Conservation (phyloP, 2,113 vertebrate species). For the Gallinago media region DNA sequence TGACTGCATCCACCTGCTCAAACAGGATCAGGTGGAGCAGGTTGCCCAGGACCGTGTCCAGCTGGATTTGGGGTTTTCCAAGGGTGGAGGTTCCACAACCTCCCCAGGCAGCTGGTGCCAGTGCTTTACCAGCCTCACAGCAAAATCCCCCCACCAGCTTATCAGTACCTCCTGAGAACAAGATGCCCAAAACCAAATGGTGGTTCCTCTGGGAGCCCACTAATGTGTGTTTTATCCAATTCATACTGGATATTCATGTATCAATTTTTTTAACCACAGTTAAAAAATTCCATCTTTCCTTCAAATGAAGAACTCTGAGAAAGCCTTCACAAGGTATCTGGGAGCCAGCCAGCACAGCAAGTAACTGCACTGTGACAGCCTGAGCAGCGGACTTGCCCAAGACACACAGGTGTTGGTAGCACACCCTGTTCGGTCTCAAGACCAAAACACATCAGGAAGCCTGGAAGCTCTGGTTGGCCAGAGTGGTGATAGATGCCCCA, state of each 20-base stretch:
- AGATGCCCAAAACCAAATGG: background rate
- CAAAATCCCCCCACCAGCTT: background rate
- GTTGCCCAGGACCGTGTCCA: background rate
- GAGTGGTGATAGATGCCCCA: background rate
- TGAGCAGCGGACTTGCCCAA: background rate
- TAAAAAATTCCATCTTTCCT: background rate
- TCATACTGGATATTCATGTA: background rate
- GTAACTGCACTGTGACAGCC: background rate
- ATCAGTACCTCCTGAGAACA: background rate
- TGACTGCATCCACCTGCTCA: background rate
- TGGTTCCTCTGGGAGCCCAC: background rate
- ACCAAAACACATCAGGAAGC: background rate
- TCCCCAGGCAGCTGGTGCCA: background rate
- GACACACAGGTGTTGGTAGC: background rate
- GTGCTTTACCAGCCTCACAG: background rate
- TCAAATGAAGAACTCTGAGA: background rate
- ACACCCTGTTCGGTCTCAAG: background rate
- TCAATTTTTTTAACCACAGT: background rate
- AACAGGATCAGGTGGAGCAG: background rate
- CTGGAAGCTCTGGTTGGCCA: background rate
- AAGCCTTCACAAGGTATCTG: background rate
- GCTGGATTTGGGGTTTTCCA: background rate
- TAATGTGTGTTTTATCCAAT: background rate
- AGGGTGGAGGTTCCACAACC: background rate
- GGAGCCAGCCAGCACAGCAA: background rate